Evolutionary conservation across 2,888 invertebrate species (phyloP), one percentile per base, ranked within the genome.

Genomic region (Metacarcinus magister): DNA sequence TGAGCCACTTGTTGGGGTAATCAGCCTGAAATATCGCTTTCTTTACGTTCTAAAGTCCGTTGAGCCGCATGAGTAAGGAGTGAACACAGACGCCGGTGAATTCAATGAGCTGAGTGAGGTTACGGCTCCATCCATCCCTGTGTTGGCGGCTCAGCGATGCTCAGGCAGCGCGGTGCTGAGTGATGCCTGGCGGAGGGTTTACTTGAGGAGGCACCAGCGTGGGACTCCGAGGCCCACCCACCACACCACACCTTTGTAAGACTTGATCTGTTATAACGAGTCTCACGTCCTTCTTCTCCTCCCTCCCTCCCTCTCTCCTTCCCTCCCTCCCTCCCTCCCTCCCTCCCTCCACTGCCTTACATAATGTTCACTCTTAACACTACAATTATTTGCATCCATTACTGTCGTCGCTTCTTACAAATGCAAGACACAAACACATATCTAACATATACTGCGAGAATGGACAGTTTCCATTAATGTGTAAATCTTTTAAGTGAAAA

Each of bases 11-110:
- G 60, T 95, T 90, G 90, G 23, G 28, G n/a, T 91, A 90, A 23
- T 54, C 94, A 90, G 32, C 16, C 60, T 60, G 90, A 95, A 91
- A 94, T 94, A 94, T 94, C 94, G 48, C 94, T 90, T 44, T 46
- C 94, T 54, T 39, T 75, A 54, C 32, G 32, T 54, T 82, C 87
- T 43, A 32, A 94, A 90, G 54, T 39, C 87, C 87, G 32, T 87
- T 87, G 87, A 87, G 39, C 13, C 87, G 87, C 87, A 87, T 87
- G 87, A 87, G 87, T 87, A 39, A 87, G 39, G 87, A 87, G 87
- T n/a, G 87, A 87, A 87, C 87, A 87, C 87, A 87, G 87, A 39
- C 87, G 39, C 87, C 87, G 87, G 87, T 32, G 87, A 87, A 87
- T 87, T 87, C 87, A 87, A 87, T 87, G 87, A 87, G 87, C 39